Evolutionary conservation across 2,797 vertebrate species (phyloP).

Genomic region (Lepilemur septentrionalis): DNA sequence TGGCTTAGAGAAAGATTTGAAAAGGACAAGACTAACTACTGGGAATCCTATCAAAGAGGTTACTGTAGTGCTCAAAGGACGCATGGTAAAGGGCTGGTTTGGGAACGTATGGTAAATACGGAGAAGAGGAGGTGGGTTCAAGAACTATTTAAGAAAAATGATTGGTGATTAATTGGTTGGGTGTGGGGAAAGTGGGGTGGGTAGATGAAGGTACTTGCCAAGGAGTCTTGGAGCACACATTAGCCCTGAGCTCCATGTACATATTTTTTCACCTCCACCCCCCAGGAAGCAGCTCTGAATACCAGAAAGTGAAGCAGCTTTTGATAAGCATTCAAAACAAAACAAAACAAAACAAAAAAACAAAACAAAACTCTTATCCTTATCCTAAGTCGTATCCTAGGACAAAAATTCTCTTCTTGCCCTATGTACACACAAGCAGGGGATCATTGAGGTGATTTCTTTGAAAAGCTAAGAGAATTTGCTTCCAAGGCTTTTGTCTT

Average conservation of each 20-base stretch:
- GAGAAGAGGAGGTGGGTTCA: not conserved
- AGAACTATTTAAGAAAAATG: not conserved
- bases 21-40: not conserved
- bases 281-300: not conserved
- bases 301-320: not conserved
- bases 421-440: not conserved
- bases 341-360: not conserved
- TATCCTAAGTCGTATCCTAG: not conserved
- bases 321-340: not conserved
- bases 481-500: not conserved
- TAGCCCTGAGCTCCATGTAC: not conserved
- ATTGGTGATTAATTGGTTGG: not conserved
- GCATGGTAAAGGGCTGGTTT: not conserved
- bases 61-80: not conserved
- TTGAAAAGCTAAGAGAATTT: not conserved
- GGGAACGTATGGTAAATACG: not conserved
- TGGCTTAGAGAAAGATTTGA: not conserved
- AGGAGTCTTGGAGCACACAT: not conserved
- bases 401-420: not conserved
- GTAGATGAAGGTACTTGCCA: not conserved
- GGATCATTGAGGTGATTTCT: not conserved
- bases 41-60: not conserved
- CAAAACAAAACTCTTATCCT: not conserved
- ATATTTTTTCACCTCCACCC: not conserved
- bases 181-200: fast-evolving